phyloP scores from a whole-genome alignment of 2,797 vertebrate species.

The Phrynocephalus forsythii region DNA sequence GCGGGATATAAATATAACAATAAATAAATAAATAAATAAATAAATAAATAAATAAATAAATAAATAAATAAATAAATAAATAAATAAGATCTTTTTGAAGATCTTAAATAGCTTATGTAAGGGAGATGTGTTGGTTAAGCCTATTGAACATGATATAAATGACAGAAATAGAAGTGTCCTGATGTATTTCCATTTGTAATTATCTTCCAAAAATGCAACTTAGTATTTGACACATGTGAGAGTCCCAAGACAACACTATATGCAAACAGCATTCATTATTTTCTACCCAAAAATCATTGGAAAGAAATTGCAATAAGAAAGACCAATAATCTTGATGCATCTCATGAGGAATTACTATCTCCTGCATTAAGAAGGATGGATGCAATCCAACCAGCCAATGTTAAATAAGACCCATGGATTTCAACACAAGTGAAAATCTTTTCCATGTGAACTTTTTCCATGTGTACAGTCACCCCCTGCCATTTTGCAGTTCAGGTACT shows the following conservation, averaged over 20 bases:
- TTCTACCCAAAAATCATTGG: neutral
- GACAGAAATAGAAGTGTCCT: conserved; percentile 44
- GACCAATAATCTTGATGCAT: neutral
- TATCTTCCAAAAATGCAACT: conserved; percentile 28
- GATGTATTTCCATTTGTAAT: conserved; percentile 13
- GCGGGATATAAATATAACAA: too few relatives aligned
- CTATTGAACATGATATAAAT: conserved; percentile 72
- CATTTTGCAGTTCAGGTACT: too few relatives aligned
- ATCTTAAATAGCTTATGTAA: conserved; percentile 44
- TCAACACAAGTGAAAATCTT: neutral
- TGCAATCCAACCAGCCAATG: neutral
- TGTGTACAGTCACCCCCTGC: too few relatives aligned
- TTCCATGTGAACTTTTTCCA: too few relatives aligned
- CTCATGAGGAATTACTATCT: neutral
- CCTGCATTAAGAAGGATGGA: neutral
- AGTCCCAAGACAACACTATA: neutral
- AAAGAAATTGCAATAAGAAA: conserved; percentile 6
- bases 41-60: too few relatives aligned
- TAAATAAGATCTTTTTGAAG: too few relatives aligned
- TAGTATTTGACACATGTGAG: conserved; percentile 20
- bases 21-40: too few relatives aligned
- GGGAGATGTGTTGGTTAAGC: conserved; percentile 45
- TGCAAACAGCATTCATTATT: neutral
- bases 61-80: too few relatives aligned
- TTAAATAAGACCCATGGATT: neutral